Conservation (phyloP, 2,113 vertebrate species). For the Gallinago jamesoni region DNA sequence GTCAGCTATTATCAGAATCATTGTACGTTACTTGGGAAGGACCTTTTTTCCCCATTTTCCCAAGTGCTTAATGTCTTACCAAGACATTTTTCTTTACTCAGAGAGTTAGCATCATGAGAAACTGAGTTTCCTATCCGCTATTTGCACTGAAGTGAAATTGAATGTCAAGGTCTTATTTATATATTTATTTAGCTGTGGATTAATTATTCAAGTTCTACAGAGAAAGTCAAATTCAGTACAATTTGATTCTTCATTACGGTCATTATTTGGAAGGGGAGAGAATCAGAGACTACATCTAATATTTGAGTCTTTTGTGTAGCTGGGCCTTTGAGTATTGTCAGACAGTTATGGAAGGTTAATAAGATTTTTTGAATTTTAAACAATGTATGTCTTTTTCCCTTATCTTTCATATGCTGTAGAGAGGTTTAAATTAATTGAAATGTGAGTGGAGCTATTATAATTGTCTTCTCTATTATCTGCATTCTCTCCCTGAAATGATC, state of each 20-base stretch:
- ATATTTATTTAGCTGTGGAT: constrained; percentile 27
- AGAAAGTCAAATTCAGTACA: not conserved
- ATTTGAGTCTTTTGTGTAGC: not conserved
- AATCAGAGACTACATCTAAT: not conserved
- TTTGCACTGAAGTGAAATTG: constrained; percentile 7
- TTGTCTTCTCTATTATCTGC: not conserved
- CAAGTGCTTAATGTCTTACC: not conserved
- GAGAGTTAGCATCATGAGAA: not conserved
- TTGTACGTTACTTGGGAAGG: not conserved
- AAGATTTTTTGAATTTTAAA: constrained; percentile 27
- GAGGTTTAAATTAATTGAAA: constrained; percentile 41
- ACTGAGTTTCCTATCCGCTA: not conserved
- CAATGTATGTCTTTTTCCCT: not conserved
- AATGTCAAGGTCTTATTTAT: constrained; percentile 44
- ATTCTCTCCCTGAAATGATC: not conserved
- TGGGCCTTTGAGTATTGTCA: not conserved
- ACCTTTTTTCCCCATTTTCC: not conserved
- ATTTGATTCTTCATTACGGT: not conserved
- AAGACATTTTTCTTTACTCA: constrained; percentile 9
- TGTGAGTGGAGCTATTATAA: not conserved
- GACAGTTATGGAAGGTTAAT: constrained; percentile 37
- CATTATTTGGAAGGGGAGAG: not conserved
- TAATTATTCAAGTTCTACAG: constrained; percentile 27
- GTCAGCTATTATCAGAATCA: not conserved
- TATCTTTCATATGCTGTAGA: constrained; percentile 10